A percentile compares a stretch with the other conserved stretches of the same genome.
Evolutionary conservation across 2,797 vertebrate species (phyloP).

Genomic region (Sphaeramia orbicularis): DNA sequence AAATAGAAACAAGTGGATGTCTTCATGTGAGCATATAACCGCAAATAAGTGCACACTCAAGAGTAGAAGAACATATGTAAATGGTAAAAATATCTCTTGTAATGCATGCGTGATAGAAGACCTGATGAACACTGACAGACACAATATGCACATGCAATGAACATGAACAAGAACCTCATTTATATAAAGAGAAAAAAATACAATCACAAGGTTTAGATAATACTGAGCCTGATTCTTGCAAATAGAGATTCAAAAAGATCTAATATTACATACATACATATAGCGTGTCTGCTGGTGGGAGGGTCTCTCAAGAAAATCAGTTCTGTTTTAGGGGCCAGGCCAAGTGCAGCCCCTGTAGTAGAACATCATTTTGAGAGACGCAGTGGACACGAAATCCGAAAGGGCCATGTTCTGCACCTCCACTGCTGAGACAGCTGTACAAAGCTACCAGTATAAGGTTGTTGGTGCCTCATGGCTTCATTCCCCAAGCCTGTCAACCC

Average conservation of each 20-base stretch:
- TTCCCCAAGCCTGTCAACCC: too few relatives aligned
- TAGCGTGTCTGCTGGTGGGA: too few relatives aligned
- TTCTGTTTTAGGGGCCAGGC: too few relatives aligned
- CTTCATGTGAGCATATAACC: conserved; percentile 45
- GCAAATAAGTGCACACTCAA: conserved; percentile 51
- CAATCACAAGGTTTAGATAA: conserved; percentile 15
- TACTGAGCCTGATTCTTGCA: neutral
- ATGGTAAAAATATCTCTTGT: conserved; percentile 52
- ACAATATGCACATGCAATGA: conserved; percentile 33
- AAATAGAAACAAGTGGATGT: conserved; percentile 53
- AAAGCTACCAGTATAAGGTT: too few relatives aligned
- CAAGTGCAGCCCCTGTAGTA: too few relatives aligned
- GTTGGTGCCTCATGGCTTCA: too few relatives aligned
- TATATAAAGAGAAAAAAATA: conserved; percentile 5
- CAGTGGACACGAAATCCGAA: too few relatives aligned
- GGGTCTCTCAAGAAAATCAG: too few relatives aligned
- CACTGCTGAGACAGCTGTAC: too few relatives aligned
- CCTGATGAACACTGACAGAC: conserved; percentile 42
- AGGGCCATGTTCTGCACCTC: too few relatives aligned
- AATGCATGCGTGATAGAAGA: conserved; percentile 42
- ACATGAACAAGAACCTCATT: conserved; percentile 34
- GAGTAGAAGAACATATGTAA: conserved; percentile 59
- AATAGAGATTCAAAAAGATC: conserved; percentile 20
- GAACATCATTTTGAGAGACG: too few relatives aligned
- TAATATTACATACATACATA: conserved; percentile 12